Evolutionary conservation across 64 coral and sea anemone species (phyloP).

Genomic region (Montipora capricornis): DNA sequence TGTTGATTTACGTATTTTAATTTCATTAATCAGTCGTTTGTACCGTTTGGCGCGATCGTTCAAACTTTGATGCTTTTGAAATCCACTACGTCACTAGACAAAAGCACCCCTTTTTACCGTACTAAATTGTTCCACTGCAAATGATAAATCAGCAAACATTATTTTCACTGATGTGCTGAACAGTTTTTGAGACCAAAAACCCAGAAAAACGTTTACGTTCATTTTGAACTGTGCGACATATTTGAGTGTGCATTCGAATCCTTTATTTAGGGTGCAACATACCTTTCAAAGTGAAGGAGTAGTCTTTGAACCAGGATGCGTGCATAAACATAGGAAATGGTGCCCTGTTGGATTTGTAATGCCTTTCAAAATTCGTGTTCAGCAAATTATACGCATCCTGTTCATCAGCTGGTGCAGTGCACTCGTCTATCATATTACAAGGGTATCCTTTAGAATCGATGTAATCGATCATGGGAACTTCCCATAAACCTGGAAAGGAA

Average conservation of each 20-base stretch:
- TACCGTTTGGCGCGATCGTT: too few relatives aligned
- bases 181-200: too few relatives aligned
- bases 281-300: constrained; percentile 67
- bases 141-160: too few relatives aligned
- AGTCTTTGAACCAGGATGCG: constrained; percentile 60
- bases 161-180: too few relatives aligned
- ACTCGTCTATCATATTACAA: constrained; percentile 89
- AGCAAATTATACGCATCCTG: constrained; percentile 72
- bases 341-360: constrained; percentile 80
- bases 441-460: constrained; percentile 34
- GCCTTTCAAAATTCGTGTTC: constrained; percentile 79
- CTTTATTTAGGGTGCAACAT: neutral
- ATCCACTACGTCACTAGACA: too few relatives aligned
- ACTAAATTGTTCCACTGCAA: too few relatives aligned
- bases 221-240: too few relatives aligned
- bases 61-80: too few relatives aligned
- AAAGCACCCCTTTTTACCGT: too few relatives aligned
- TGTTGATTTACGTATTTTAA: too few relatives aligned
- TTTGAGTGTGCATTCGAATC: neutral
- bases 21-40: too few relatives aligned
- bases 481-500: constrained; percentile 93
- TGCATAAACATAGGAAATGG: constrained; percentile 98
- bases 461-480: constrained; percentile 98
- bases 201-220: too few relatives aligned
- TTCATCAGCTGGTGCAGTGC: constrained; percentile 30